Evolutionary conservation across 1,140 invertebrate genomes (phyloP), one percentile per base, ranked within the genome.

Genomic region (Drosophila yakuba): DNA sequence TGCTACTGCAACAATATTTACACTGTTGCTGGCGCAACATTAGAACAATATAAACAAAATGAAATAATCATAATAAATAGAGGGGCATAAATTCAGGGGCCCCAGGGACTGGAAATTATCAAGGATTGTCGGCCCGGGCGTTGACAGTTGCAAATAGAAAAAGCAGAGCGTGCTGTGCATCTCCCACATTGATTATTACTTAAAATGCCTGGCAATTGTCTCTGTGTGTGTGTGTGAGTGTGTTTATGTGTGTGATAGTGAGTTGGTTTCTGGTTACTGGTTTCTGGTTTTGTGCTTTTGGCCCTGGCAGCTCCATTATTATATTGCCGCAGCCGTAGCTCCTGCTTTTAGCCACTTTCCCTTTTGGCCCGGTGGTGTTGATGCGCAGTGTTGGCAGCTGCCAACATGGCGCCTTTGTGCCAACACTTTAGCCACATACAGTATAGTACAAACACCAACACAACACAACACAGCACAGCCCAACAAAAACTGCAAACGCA

Each of bases 351-450:
- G 44, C 12, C 51, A 58, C 67, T 48, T 57, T 69, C 63, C 51
- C 45, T 57, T 57, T 56, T 35, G 43, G 20, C 55, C 54, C 17
- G 44, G 63, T 73, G 83, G 72, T 86, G 80, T 88, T 86, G 83
- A 86, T 79, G 83, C 67, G 38, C 56, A 86, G 83, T 89, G 83
- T 80, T 86, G 83, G 75, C 83, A 86, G 79, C 84, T 89, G 83
- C 69, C 82, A 81, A 72, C 50, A 80, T 73, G 75, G 71, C 83
- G 84, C 79, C 84, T 83, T 86, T 83, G 62, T 83, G 73, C 60
- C 55, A 73, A 77, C 83, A 83, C 83, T 79, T 66, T 62, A 14
- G 50, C 56, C 78, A 67, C 63, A 67, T 32, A 38, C 2, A 20
- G 20, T 20, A 20, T 20, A 20, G 20, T 20, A 20, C 36, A 38